Conservation (phyloP, 2,113 vertebrate genomes). For the Agelaius tricolor region DNA sequence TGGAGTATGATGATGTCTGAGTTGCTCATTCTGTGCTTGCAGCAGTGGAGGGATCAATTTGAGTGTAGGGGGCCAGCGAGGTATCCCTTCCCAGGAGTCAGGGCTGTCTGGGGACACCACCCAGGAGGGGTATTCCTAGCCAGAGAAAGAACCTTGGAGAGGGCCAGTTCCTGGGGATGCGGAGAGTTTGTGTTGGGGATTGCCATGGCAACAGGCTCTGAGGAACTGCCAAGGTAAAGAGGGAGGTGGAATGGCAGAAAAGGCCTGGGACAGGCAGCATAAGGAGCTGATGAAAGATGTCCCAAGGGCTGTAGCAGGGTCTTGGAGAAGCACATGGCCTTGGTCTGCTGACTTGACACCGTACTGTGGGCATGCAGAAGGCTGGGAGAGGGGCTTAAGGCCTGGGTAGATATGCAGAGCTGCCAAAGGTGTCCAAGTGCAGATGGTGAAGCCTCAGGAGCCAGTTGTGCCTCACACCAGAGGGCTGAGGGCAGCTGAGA, state of each 20-base stretch:
- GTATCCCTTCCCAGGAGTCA: fast-evolving
- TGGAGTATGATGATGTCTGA: not conserved
- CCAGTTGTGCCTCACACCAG: not conserved
- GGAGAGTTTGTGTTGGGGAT: not conserved
- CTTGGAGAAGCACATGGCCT: fast-evolving
- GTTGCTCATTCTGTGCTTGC: fast-evolving
- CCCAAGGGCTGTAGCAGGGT: not conserved
- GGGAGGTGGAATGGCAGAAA: not conserved
- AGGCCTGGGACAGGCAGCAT: not conserved
- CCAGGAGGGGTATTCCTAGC: not conserved
- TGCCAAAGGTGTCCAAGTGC: not conserved
- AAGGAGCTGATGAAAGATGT: not conserved
- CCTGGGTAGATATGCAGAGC: not conserved
- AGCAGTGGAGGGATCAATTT: fast-evolving
- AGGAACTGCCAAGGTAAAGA: not conserved
- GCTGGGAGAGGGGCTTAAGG: not conserved
- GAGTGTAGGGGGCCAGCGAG: fast-evolving
- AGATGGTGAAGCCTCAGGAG: not conserved
- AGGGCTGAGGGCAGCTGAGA: not conserved
- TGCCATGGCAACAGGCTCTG: not conserved
- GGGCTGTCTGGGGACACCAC: too few relatives aligned
- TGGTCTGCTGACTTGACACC: not conserved
- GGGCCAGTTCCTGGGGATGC: not conserved
- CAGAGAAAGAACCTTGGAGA: not conserved
- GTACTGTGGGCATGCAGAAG: not conserved